phyloP scores from a whole-genome alignment of 2,797 vertebrate species.

The Gorsachius magnificus region DNA sequence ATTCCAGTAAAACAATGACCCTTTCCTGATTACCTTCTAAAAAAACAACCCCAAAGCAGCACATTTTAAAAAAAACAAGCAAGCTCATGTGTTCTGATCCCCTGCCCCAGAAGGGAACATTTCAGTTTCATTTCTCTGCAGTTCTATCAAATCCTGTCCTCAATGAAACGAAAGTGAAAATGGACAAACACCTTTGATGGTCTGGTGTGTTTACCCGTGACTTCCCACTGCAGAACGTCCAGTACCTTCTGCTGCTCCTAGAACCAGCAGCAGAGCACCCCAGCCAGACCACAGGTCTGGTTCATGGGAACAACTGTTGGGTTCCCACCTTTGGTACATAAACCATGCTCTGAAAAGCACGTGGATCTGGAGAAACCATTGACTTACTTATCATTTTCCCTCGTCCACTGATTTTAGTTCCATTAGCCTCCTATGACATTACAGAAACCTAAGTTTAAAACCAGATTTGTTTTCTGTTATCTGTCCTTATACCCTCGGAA shows the following conservation, averaged over 20 bases:
- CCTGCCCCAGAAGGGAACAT: background rate
- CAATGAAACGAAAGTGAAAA: background rate
- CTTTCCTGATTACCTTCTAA: background rate
- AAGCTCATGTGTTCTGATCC: background rate
- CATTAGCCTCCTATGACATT: background rate
- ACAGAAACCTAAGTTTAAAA: background rate
- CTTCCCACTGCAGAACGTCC: background rate
- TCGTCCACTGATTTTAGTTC: background rate
- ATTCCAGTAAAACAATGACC: background rate
- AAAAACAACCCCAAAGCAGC: background rate
- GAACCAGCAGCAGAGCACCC: background rate
- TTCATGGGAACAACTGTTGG: background rate
- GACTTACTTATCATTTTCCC: background rate
- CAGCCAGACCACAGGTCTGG: background rate
- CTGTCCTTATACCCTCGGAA: background rate
- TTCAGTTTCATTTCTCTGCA: slow-evolving; percentile 5
- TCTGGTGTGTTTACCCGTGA: background rate
- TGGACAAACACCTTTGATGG: background rate
- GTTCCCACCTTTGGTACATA: background rate
- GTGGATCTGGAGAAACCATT: background rate
- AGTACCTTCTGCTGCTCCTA: background rate
- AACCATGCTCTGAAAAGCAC: background rate
- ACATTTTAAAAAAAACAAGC: background rate
- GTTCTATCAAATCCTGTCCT: background rate
- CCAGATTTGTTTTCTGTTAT: background rate